These are phyloP conservation scores for Phymorhynchus buccinoides DNA, from an alignment of 1,140 invertebrate species.

Conservation along the genomic window DNA sequence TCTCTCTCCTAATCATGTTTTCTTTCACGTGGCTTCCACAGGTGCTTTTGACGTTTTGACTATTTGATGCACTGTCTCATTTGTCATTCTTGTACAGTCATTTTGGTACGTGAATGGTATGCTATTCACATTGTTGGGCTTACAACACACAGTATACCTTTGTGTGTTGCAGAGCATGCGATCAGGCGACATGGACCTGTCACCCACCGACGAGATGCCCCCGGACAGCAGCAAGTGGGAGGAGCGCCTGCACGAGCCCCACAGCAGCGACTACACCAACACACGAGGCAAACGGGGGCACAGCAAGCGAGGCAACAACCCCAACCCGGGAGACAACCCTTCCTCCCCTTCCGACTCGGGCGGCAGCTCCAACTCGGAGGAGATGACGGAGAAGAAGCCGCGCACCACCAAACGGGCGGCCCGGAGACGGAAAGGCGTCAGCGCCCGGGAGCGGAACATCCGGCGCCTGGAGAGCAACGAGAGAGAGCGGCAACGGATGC, in stretches of 20 bases:
- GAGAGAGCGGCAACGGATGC: constrained; percentile 89
- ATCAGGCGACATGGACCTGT: constrained; percentile 38
- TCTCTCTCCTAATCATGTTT: neutral
- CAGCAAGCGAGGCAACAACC: constrained; percentile 44
- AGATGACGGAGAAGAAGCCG: constrained; percentile 57
- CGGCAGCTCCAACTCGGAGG: constrained; percentile 60
- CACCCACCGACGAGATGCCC: constrained; percentile 33
- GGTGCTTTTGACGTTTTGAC: neutral
- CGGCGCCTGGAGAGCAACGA: constrained; percentile 89
- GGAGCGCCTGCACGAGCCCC: constrained; percentile 13
- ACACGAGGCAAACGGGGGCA: constrained; percentile 34
- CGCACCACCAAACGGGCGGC: constrained; percentile 65
- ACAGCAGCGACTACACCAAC: constrained; percentile 31
- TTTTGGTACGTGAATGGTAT: too few relatives aligned
- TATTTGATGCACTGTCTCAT: neutral
- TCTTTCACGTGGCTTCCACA: neutral
- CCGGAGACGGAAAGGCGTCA: constrained; percentile 81
- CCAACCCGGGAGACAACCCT: constrained; percentile 49
- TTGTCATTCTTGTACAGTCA: neutral
- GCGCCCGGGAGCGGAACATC: constrained; percentile 85
- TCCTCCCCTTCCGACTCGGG: constrained; percentile 67
- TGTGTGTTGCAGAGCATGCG: constrained; percentile 33
- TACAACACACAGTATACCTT: neutral
- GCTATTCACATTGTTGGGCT: too few relatives aligned
- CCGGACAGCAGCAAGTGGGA: constrained; percentile 36